Conservation (phyloP, 2,888 invertebrate species). For the Apamea anceps region DNA sequence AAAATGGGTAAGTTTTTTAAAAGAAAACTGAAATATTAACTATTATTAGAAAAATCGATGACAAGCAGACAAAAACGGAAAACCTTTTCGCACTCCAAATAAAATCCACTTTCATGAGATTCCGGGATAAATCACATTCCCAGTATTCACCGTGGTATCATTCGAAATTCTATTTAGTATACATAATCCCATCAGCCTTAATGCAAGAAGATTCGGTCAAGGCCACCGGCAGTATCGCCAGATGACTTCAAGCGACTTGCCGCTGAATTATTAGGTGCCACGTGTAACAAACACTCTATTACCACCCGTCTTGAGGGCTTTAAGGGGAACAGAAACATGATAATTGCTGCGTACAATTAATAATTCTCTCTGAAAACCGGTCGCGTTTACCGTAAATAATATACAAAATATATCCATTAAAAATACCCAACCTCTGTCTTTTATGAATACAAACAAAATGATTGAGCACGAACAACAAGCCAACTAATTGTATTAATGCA, state of each 20-base stretch:
- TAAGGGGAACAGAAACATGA: constrained; percentile 26
- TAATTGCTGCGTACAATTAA: constrained; percentile 22
- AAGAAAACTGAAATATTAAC: background rate
- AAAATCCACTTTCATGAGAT: constrained; percentile 31
- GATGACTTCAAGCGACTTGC: constrained; percentile 39
- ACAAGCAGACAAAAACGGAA: background rate
- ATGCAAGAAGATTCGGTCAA: constrained; percentile 52
- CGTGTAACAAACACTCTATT: constrained; percentile 51
- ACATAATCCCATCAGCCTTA: constrained; percentile 48
- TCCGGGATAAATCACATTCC: constrained; percentile 34
- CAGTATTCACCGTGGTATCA: constrained; percentile 30
- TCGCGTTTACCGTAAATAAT: background rate
- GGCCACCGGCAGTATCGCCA: constrained; percentile 40
- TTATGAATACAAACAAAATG: constrained; percentile 42
- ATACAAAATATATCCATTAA: constrained; percentile 30
- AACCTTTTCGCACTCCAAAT: constrained; percentile 13
- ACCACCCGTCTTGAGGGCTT: constrained; percentile 22
- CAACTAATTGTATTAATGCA: constrained; percentile 53
- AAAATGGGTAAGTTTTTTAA: background rate
- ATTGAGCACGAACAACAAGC: constrained; percentile 46
- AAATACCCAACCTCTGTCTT: constrained; percentile 23
- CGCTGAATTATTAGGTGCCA: constrained; percentile 50
- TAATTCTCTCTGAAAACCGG: background rate
- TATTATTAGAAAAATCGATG: background rate
- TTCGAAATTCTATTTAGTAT: constrained; percentile 60